Percentiles rank a stretch among this genome's conserved stretches.
Conservation (phyloP, 2,888 invertebrate genomes). For the Andrena fulva region DNA sequence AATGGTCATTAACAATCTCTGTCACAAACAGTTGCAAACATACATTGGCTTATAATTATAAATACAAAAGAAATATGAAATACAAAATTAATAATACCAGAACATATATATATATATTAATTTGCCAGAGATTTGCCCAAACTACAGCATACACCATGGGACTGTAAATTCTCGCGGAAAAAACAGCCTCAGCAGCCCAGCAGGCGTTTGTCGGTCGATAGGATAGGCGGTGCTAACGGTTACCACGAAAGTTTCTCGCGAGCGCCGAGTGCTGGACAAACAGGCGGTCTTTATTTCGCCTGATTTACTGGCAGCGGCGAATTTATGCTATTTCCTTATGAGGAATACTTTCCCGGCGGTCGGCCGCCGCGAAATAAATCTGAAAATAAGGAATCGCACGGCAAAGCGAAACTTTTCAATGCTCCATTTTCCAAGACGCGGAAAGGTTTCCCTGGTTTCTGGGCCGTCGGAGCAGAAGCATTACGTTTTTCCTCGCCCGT, state of each 20-base stretch:
- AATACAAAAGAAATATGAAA: no score
- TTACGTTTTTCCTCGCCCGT: conserved; percentile 24
- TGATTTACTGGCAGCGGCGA: conserved; percentile 51
- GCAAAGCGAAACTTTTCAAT: conserved; percentile 52
- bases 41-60: no score
- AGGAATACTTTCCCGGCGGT: conserved; percentile 38
- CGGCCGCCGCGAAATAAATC: conserved; percentile 42
- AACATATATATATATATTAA: no score
- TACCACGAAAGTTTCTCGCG: conserved; percentile 50
- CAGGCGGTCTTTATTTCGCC: conserved; percentile 58
- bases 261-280: conserved; percentile 57
- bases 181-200: neutral
- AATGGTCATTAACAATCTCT: no score
- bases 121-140: no score
- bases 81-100: no score
- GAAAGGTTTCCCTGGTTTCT: conserved; percentile 27
- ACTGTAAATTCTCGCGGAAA: neutral
- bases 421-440: conserved; percentile 31
- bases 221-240: conserved; percentile 35
- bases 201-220: conserved; percentile 32
- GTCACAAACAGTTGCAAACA: no score
- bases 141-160: no score
- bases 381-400: conserved; percentile 45
- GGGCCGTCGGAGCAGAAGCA: conserved; percentile 10
- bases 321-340: conserved; percentile 59